These are phyloP conservation scores for Gymnodraco acuticeps DNA, from an alignment of 2,797 vertebrate species.

Conservation along the genomic window DNA sequence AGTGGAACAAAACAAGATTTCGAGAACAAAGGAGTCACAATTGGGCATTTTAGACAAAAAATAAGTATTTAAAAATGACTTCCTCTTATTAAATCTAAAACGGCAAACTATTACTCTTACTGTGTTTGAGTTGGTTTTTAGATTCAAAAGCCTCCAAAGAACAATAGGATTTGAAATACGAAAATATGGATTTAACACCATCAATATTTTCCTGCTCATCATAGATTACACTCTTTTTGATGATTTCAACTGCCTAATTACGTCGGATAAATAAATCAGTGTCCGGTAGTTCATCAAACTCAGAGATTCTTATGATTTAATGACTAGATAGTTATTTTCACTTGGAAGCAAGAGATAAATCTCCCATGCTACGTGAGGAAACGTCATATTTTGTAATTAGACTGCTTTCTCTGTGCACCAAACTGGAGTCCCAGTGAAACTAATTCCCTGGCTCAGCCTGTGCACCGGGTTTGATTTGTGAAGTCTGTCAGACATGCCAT, in stretches of 20 bases:
- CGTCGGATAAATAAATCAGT: too few species aligned
- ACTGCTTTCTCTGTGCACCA: conserved; percentile 25
- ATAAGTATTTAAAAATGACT: background rate
- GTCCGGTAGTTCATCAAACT: background rate
- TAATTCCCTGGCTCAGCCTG: conserved; percentile 45
- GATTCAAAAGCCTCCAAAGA: background rate
- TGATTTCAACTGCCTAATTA: too few species aligned
- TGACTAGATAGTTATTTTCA: background rate
- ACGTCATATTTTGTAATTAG: conserved; percentile 45
- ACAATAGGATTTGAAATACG: background rate
- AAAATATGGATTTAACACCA: background rate
- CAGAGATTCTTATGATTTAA: background rate
- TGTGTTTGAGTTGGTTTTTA: background rate
- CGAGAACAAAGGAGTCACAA: background rate
- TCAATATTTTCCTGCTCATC: background rate
- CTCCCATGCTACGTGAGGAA: conserved; percentile 23
- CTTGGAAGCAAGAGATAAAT: conserved; percentile 31
- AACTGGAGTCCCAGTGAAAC: conserved; percentile 45
- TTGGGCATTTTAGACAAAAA: background rate
- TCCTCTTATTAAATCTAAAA: background rate
- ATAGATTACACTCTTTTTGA: background rate
- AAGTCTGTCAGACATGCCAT: conserved; percentile 50
- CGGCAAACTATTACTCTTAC: background rate
- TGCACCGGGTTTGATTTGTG: conserved; percentile 71
- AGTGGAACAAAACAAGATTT: background rate